Evolutionary conservation across 2,113 vertebrate genomes (phyloP), one percentile per base, ranked within the genome.

Genomic region (Empidonax traillii): DNA sequence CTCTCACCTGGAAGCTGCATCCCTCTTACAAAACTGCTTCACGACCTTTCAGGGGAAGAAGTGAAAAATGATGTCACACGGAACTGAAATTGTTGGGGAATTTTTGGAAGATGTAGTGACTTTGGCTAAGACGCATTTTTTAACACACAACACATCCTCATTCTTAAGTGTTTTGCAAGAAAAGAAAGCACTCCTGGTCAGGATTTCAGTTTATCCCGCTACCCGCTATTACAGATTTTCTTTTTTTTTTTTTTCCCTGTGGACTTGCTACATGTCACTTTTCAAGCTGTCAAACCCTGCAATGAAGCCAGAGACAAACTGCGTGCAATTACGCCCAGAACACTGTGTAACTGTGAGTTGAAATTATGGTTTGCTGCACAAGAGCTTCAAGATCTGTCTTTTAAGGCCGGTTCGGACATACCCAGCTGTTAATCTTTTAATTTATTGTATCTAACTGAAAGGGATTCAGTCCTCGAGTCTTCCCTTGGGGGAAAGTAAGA

Each of bases 171-270:
- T 84, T 85, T 68, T 80, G 27, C 72, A 85, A 86, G 85, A 71
- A 76, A 66, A 73, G 18, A 59, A 80, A 51, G 55, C 37, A 47
- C 59, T 80, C 15, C 30, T 86, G 55, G 19, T 92, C 85, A 93
- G 53, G 46, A 69, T 85, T 93, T 94, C 72, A n/a, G 22, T 93
- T 87, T 86, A 69, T 77, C 93, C 72, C 94, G 35, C 63, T 88
- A 81, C 21, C 51, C 88, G 67, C 21, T 91, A 22, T 74, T 77
- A 55, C 1, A 17, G 79, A 82, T 71, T 75, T 59, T 15, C 15
- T 41, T 15, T 39, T 82, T 78, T 61, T 18, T 82, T 78, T 61
- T 18, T 27, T 20, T 0, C 41, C 3, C 18, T 1, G 4, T 10
- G 35, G 21, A 41, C 55, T 93, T 92, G 33, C 59, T 83, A 15